Percentiles rank a stretch among this genome's conserved stretches.
Evolutionary conservation across 2,113 vertebrate genomes (phyloP).

Genomic region (Hirundichthys speculiger): DNA sequence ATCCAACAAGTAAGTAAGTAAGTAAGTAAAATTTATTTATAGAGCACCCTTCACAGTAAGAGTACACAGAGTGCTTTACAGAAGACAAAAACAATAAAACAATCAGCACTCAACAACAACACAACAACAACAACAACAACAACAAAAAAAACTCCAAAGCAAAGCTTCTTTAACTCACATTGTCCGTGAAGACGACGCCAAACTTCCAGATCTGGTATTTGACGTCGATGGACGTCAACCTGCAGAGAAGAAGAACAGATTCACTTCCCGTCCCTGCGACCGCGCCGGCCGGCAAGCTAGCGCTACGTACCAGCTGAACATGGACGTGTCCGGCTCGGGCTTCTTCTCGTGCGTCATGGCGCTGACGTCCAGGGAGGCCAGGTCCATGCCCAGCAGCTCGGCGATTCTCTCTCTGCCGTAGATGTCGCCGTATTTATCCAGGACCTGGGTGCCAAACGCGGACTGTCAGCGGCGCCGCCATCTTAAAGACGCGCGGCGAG

Average conservation of each 20-base stretch:
- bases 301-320: constrained; percentile 84
- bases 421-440: constrained; percentile 95
- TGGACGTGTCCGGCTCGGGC: constrained; percentile 81
- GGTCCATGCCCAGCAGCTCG: constrained; percentile 90
- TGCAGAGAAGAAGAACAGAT: constrained; percentile 48
- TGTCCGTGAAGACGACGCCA: constrained; percentile 93
- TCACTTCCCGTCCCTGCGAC: background rate
- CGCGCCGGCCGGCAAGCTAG: accelerated
- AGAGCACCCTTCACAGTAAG: too few relatives aligned
- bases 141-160: too few relatives aligned
- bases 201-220: constrained; percentile 97
- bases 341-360: constrained; percentile 87
- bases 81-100: too few relatives aligned
- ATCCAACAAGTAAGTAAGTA: too few relatives aligned
- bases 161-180: constrained; percentile 79
- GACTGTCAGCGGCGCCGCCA: background rate
- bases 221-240: constrained; percentile 90
- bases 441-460: constrained; percentile 77
- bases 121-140: too few relatives aligned
- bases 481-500: background rate
- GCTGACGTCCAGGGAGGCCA: constrained; percentile 89
- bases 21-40: too few relatives aligned
- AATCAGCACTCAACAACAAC: too few relatives aligned
- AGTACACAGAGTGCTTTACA: too few relatives aligned
- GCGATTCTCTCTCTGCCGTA: constrained; percentile 92